Evolutionary conservation across 2,113 vertebrate species (phyloP), one percentile per base, ranked within the genome.

Genomic region (Paedocypris sp.): DNA sequence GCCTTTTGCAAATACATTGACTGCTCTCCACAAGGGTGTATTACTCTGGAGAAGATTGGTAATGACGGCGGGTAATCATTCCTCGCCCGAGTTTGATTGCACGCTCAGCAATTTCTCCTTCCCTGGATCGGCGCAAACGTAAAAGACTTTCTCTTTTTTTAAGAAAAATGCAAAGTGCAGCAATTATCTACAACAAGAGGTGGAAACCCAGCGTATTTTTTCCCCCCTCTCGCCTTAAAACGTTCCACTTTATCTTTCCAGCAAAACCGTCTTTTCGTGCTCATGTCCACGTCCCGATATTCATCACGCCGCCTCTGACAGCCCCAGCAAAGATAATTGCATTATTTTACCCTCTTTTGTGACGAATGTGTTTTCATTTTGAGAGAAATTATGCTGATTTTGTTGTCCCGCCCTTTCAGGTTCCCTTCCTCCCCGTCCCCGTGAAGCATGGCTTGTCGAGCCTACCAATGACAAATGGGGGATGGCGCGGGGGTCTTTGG

Each of bases 401-500:
- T 72, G 69, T 57, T 76, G 60, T 75, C 64, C 56, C 62, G 72
- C 71, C 46, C 33, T 54, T 67, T 64, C 22, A 54, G 26, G 57
- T 50, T 60, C 62, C 61, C 58, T 58, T 32, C 52, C 43, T n/a
- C n/a, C 29, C 52, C 61, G 64, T 76, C 60, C n/a, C 64, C 53
- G 69, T 75, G 70, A 66, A 64, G 64, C 70, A 73, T 66, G 74
- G 60, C 67, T 62, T 47, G 58, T 73, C 71, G 68, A 77, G 74
- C 77, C 81, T 82, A 76, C 75, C 77, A 80, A 78, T 80, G 81
- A 83, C 79, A 83, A 84, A 85, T 78, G 69, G 77, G 76, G 76
- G 67, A 77, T 67, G 70, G 39, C 20, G 62, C 38, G 12, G 15
- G 3, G 56, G 73, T 82, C 76, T 82, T 76, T 48, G 64, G 76